Evolutionary conservation across 1,140 invertebrate genomes (phyloP).

Genomic region (Contarinia nasturtii): DNA sequence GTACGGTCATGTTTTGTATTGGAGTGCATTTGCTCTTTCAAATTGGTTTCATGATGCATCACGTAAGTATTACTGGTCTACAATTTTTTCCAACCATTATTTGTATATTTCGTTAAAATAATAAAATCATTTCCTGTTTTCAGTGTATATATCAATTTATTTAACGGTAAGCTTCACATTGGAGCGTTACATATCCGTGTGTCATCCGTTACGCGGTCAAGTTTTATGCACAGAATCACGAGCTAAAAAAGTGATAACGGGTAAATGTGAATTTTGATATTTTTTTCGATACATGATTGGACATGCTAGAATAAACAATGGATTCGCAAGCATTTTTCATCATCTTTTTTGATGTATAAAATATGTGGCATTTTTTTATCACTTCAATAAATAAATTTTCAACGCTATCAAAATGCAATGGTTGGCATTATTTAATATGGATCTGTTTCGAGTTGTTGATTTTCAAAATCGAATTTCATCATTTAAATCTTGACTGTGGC

Average conservation of each 20-base stretch:
- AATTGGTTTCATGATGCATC: conserved; percentile 26
- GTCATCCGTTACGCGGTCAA: conserved; percentile 46
- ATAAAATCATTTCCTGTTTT: neutral
- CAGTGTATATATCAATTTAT: conserved; percentile 46
- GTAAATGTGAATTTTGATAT: neutral
- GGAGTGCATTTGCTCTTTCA: conserved; percentile 34
- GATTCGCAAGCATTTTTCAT: no score
- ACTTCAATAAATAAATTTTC: no score
- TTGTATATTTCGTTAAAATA: neutral
- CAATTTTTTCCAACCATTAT: neutral
- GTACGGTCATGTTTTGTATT: conserved; percentile 21
- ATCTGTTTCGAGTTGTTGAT: no score
- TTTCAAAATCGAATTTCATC: no score
- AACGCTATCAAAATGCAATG: no score
- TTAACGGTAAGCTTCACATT: conserved; percentile 50
- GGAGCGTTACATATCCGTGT: conserved; percentile 49
- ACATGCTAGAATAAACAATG: no score
- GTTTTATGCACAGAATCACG: conserved; percentile 36
- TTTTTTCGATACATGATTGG: no score
- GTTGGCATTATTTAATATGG: no score
- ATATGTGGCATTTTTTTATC: no score
- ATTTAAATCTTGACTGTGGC: no score
- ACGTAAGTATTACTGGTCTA: neutral
- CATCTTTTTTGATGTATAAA: no score
- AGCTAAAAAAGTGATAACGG: conserved; percentile 30